These are phyloP conservation scores for Chloebia gouldiae DNA, from an alignment of 2,113 vertebrate species.

Conservation along the genomic window DNA sequence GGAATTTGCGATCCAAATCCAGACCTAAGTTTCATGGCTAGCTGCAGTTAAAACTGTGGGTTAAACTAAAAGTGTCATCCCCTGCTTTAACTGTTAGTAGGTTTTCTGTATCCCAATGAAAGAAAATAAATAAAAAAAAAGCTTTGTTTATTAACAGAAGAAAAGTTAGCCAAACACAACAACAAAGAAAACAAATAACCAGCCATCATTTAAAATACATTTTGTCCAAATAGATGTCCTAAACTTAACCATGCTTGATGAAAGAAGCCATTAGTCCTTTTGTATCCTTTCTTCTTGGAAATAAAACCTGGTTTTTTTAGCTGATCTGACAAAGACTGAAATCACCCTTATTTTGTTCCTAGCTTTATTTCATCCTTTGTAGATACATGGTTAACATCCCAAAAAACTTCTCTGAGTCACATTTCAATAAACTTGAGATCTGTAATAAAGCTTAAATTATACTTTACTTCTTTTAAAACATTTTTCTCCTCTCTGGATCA, in stretches of 20 bases:
- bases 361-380: not conserved
- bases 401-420: not conserved
- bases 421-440: not conserved
- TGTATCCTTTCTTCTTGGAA: not conserved
- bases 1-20: not conserved
- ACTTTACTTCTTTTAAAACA: not conserved
- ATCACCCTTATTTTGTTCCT: not conserved
- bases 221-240: not conserved
- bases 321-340: not conserved
- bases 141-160: not conserved
- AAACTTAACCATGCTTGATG: not conserved
- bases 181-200: not conserved
- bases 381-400: fast-evolving
- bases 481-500: not conserved
- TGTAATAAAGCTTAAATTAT: not conserved
- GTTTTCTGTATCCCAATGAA: not conserved
- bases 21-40: not conserved
- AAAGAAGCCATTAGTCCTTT: not conserved
- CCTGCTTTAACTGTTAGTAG: not conserved
- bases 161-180: not conserved
- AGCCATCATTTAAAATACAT: not conserved
- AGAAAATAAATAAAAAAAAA: not conserved
- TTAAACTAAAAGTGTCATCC: not conserved
- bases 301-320: not conserved
- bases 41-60: not conserved